phyloP scores from a whole-genome alignment of 2,113 vertebrate species.

The Ceyx melanurus region DNA sequence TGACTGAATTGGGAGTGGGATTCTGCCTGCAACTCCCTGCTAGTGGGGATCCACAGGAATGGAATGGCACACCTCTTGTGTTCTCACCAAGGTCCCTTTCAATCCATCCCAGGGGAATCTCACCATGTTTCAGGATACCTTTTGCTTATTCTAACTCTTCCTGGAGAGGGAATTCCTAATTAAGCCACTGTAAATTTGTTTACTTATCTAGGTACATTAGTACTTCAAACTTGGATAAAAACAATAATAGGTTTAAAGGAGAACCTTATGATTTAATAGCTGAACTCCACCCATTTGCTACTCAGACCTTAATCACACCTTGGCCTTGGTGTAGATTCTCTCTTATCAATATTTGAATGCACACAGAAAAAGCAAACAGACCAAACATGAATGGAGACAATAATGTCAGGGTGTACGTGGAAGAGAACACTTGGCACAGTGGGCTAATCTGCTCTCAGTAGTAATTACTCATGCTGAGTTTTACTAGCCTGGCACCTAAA shows the following conservation, averaged over 20 bases:
- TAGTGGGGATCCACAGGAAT: neutral
- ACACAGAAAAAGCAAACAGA: neutral
- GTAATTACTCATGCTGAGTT: neutral
- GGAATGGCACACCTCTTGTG: neutral
- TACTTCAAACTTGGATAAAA: neutral
- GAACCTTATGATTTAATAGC: neutral
- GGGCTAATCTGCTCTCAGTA: slow-evolving; percentile 7
- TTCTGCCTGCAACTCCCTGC: neutral
- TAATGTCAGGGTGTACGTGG: neutral
- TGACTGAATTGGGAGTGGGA: neutral
- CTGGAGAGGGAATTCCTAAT: slow-evolving; percentile 9
- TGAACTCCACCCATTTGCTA: slow-evolving; percentile 14
- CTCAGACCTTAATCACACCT: neutral
- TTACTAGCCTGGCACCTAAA: accelerated
- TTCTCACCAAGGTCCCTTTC: neutral
- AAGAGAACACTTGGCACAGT: neutral
- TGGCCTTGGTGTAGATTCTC: neutral
- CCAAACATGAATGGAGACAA: neutral
- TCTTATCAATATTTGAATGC: slow-evolving; percentile 2
- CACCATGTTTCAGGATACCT: neutral
- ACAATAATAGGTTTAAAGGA: neutral
- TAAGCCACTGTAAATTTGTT: slow-evolving; percentile 5
- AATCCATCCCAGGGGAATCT: neutral
- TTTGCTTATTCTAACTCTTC: slow-evolving; percentile 34
- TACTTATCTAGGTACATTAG: neutral